Conservation (phyloP, 2,888 invertebrate species). For the Hydrotaea diabolus region DNA sequence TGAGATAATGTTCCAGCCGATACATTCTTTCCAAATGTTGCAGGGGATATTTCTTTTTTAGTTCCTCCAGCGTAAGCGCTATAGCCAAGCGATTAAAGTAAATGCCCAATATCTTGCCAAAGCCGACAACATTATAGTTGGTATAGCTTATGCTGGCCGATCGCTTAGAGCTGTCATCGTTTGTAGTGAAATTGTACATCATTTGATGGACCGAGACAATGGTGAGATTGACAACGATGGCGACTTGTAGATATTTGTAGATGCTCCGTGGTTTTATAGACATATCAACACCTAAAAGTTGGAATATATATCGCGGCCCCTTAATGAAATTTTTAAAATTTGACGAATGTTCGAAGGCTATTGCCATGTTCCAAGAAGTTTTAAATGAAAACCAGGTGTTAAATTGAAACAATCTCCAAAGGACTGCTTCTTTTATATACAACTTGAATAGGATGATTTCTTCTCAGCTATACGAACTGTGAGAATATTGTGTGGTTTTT, state of each 20-base stretch:
- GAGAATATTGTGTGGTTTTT: too few relatives aligned
- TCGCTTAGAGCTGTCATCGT: constrained; percentile 14
- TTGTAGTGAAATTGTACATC: constrained; percentile 5
- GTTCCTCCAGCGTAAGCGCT: background rate
- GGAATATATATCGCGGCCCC: constrained; percentile 28
- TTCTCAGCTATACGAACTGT: too few relatives aligned
- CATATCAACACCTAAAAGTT: constrained; percentile 40
- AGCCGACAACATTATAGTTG: constrained; percentile 58
- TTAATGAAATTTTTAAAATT: constrained; percentile 40
- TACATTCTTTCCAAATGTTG: constrained; percentile 10
- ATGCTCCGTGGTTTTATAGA: background rate
- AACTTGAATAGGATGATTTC: too few relatives aligned
- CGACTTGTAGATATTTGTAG: background rate
- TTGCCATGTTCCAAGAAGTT: too few relatives aligned
- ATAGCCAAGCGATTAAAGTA: constrained; percentile 51
- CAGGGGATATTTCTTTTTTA: constrained; percentile 29
- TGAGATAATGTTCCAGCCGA: constrained; percentile 22
- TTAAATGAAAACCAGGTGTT: too few relatives aligned
- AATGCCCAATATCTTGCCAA: constrained; percentile 55
- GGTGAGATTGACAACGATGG: background rate
- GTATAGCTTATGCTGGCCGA: constrained; percentile 26
- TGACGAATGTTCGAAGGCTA: background rate
- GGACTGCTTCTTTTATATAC: too few relatives aligned
- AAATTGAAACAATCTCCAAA: too few relatives aligned
- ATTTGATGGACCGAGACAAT: constrained; percentile 27